Evolutionary conservation across 2,888 invertebrate species (phyloP), one percentile per base, ranked within the genome.

Genomic region (Pterostichus niger): DNA sequence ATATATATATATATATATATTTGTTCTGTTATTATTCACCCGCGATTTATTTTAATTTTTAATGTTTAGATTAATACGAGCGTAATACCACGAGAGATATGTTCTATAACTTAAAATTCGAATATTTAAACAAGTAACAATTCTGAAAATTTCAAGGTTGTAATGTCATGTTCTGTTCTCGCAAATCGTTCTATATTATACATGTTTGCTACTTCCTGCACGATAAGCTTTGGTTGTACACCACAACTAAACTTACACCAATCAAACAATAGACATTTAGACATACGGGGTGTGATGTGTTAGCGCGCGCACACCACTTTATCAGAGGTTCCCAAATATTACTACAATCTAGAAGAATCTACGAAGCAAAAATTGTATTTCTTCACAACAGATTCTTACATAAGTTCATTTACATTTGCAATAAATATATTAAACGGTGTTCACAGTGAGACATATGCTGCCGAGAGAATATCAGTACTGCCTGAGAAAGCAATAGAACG

Each of bases 211-310:
- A 71, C 44, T 71, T 71, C 68, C 68, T 71, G 68, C 68, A 71
- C 68, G 68, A 71, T 44, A 71, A 71, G 44, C 44, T 44, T 71
- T 71, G 44, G 68, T 44, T 71, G 44, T 44, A 44, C 15, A 13
- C n/a, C 68, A 71, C 68, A 71, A 71, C 68, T 71, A 71, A 71
- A 71, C 68, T 71, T 44, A 71, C 68, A 71, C 64, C 40, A 52
- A 35, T 2, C n/a, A 33, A 35, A 64, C 44, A 40, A 13, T 44
- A 71, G 68, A 40, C 44, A 44, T 44, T 71, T 24, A 44, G 13
- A 44, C 68, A 71, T 40, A 44, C 17, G 11, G 44, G 15, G 68
- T 71, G 68, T 71, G 68, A 40, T 15, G 68, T 71, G 33, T 44
- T 71, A 71, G 68, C 68, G 68, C 68, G 68, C 68, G 68, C 46